A percentile compares a stretch with the other conserved stretches of the same genome.
Conservation (phyloP, 2,797 vertebrate genomes). For the Aphelocoma californica region DNA sequence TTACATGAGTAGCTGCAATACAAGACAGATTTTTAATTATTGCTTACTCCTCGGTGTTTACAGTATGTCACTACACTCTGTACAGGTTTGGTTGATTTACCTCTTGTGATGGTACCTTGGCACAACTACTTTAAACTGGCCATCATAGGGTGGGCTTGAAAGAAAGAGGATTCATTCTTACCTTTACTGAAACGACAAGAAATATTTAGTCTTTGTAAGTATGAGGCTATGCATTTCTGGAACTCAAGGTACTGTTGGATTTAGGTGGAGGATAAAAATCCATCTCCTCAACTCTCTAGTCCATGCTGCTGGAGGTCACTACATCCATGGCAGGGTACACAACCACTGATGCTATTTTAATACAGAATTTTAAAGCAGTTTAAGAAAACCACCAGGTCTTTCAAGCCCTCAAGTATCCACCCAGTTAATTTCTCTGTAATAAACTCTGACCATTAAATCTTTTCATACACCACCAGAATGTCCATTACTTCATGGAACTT, state of each 20-base stretch:
- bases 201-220: not conserved
- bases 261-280: not conserved
- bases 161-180: not conserved
- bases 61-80: not conserved
- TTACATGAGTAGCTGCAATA: constrained; percentile 67
- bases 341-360: not conserved
- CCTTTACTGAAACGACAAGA: not conserved
- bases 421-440: not conserved
- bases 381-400: not conserved
- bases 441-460: not conserved
- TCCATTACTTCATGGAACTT: not conserved
- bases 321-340: not conserved
- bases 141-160: not conserved
- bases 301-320: not conserved
- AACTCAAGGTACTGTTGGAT: not conserved
- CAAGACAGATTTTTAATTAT: constrained; percentile 32
- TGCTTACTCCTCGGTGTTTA: constrained; percentile 53
- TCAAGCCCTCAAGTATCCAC: not conserved
- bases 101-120: constrained; percentile 30
- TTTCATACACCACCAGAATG: not conserved
- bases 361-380: not conserved
- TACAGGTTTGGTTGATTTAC: not conserved
- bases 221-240: not conserved
- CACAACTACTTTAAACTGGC: not conserved
- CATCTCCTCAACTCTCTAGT: not conserved